Percentiles rank a stretch among this genome's conserved stretches.
Evolutionary conservation across 2,113 vertebrate genomes (phyloP).

Genomic region (Hiodon tergisus): DNA sequence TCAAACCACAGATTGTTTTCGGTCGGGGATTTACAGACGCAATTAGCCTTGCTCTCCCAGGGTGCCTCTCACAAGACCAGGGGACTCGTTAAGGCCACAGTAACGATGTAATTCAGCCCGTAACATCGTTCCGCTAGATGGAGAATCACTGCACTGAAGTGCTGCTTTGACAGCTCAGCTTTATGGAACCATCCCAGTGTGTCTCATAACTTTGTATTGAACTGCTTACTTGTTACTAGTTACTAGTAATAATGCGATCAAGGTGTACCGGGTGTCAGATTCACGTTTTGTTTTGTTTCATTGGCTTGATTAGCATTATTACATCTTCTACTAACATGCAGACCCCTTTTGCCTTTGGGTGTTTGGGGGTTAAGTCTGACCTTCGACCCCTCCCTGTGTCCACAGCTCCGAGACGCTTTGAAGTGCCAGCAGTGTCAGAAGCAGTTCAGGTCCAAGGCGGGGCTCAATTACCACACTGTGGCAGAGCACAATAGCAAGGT

Average conservation of each 20-base stretch:
- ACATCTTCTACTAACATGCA: not conserved
- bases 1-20: constrained; percentile 14
- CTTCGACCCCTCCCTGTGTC: constrained; percentile 29
- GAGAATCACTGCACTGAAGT: constrained; percentile 9
- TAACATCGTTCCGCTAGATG: constrained; percentile 10
- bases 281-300: not conserved
- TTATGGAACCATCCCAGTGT: constrained; percentile 36
- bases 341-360: not conserved
- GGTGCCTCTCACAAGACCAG: constrained; percentile 19
- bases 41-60: constrained; percentile 36
- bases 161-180: constrained; percentile 18
- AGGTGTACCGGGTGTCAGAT: not conserved
- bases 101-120: constrained; percentile 23
- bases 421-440: constrained; percentile 95
- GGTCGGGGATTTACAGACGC: constrained; percentile 27
- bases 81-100: constrained; percentile 43
- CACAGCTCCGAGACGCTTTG: constrained; percentile 88
- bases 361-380: constrained; percentile 12
- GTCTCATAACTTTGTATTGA: constrained; percentile 47
- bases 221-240: constrained; percentile 43
- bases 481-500: constrained; percentile 90
- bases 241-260: constrained; percentile 24
- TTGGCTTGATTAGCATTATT: not conserved
- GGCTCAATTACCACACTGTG: constrained; percentile 97
- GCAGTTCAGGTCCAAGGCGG: constrained; percentile 95